Percentiles rank a stretch among this genome's conserved stretches.
phyloP scores from a whole-genome alignment of 2,113 vertebrate species.

The Pipra filicauda region DNA sequence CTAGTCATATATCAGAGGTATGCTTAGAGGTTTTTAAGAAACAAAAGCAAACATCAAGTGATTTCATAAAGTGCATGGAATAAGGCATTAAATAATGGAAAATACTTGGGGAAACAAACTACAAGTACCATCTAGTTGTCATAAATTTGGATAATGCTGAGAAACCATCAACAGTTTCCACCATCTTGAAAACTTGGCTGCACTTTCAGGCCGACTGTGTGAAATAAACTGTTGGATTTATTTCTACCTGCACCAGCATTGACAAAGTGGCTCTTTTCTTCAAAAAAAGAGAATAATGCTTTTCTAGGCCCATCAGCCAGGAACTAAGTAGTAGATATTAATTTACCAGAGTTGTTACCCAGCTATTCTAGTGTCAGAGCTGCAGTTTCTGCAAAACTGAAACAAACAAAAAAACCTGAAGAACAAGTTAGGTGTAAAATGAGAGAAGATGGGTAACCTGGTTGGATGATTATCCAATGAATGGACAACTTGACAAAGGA shows the following conservation, averaged over 20 bases:
- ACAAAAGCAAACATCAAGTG: neutral
- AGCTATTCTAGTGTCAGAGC: neutral
- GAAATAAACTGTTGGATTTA: neutral
- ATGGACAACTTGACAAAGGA: neutral
- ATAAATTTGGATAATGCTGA: neutral
- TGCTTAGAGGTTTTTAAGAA: neutral
- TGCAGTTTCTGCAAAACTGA: neutral
- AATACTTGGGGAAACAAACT: neutral
- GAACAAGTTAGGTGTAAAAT: neutral
- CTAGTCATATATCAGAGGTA: neutral
- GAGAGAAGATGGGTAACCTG: neutral
- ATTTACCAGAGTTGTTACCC: neutral
- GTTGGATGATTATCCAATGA: neutral
- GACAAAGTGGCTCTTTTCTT: neutral
- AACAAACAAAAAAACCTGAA: neutral
- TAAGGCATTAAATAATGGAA: neutral
- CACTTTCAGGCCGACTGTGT: neutral
- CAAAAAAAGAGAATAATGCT: neutral
- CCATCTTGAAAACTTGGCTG: neutral
- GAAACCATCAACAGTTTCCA: neutral
- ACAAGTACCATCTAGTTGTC: neutral
- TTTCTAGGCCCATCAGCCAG: neutral
- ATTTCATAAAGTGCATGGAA: neutral
- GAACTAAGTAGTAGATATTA: neutral
- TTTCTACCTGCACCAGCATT: neutral